A percentile compares a stretch with the other conserved stretches of the same genome.
Conservation (phyloP, 1,140 invertebrate genomes). For the Steinernema khuongi region DNA sequence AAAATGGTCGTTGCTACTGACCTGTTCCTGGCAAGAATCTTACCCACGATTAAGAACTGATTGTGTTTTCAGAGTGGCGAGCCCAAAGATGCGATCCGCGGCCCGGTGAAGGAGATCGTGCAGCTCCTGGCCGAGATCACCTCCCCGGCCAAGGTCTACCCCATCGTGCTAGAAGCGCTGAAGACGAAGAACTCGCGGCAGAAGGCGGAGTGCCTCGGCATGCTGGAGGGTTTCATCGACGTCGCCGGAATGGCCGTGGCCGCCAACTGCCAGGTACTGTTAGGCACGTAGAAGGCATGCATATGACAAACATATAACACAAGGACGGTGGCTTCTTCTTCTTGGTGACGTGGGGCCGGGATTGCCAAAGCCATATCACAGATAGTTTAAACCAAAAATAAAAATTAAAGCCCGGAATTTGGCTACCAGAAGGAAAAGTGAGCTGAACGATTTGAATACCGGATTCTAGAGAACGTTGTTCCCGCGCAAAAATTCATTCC, state of each 20-base stretch:
- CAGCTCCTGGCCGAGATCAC: constrained; percentile 79
- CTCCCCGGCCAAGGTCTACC: constrained; percentile 81
- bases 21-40: too few species aligned
- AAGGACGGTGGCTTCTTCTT: too few species aligned
- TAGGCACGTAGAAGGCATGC: background rate
- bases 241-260: constrained; percentile 78
- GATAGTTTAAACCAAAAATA: constrained; percentile 7
- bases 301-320: background rate
- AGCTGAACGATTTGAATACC: too few species aligned
- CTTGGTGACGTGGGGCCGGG: too few species aligned
- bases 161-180: constrained; percentile 83
- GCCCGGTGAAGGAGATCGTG: constrained; percentile 77
- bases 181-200: constrained; percentile 88
- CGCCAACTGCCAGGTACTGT: constrained; percentile 36
- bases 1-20: too few species aligned
- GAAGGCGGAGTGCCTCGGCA: constrained; percentile 86
- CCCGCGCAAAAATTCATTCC: too few species aligned
- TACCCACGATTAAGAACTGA: constrained; percentile 58
- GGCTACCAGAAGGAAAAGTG: too few species aligned
- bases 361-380: too few species aligned
- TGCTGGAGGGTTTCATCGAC: constrained; percentile 79
- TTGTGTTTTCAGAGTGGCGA: constrained; percentile 71
- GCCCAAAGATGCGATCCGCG: constrained; percentile 85
- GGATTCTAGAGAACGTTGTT: too few species aligned
- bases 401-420: too few species aligned